These are phyloP conservation scores for Sesamia nonagrioides DNA, from an alignment of 1,140 invertebrate genomes.

Conservation along the genomic window DNA sequence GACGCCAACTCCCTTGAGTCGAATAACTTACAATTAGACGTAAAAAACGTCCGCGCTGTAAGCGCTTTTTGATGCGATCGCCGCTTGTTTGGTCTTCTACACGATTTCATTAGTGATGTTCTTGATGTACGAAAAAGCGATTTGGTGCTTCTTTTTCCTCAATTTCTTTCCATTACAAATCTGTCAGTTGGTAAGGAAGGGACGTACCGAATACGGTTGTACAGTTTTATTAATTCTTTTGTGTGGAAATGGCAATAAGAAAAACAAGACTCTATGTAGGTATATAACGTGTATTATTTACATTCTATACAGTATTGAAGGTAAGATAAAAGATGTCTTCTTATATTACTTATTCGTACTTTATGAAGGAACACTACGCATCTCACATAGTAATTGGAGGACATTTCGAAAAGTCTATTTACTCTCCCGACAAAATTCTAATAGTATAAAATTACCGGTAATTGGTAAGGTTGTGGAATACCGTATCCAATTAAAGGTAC, in stretches of 20 bases:
- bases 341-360: conserved; percentile 4
- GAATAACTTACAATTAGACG: conserved; percentile 68
- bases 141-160: conserved; percentile 28
- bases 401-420: conserved; percentile 34
- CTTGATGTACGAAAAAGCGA: conserved; percentile 59
- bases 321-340: neutral
- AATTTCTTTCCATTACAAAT: conserved; percentile 38
- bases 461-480: conserved; percentile 63
- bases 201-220: neutral
- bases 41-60: conserved; percentile 62
- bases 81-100: conserved; percentile 58
- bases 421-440: conserved; percentile 19
- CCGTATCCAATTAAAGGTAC: conserved; percentile 74
- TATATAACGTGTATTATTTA: neutral
- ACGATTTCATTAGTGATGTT: conserved; percentile 68
- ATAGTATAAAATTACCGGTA: conserved; percentile 50
- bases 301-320: neutral
- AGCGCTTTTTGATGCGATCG: conserved; percentile 68
- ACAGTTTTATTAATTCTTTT: conserved; percentile 34
- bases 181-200: conserved; percentile 15
- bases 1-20: conserved; percentile 50
- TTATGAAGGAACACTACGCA: conserved; percentile 16
- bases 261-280: neutral
- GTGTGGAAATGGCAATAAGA: conserved; percentile 9
- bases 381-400: conserved; percentile 30